Percentiles rank a stretch among this genome's conserved stretches.
phyloP scores from a whole-genome alignment of 2,888 invertebrate genomes.

The Meta bourneti region DNA sequence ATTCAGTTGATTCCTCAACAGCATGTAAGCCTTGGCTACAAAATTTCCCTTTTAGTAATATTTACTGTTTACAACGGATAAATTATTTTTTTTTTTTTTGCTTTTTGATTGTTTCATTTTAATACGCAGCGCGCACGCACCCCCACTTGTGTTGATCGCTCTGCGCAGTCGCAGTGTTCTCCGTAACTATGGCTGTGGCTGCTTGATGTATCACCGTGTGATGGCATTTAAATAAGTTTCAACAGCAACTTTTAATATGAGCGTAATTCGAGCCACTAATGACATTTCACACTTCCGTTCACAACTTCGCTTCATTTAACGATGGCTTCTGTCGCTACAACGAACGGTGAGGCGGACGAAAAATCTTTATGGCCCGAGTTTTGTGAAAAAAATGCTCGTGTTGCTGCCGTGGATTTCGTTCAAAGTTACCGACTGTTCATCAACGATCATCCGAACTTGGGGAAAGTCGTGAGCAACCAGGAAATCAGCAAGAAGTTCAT shows the following conservation, averaged over 20 bases:
- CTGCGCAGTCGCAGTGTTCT: conserved; percentile 67
- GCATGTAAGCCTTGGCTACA: too few relatives aligned
- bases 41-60: too few relatives aligned
- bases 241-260: conserved; percentile 30
- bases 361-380: conserved; percentile 74
- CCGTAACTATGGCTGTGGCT: conserved; percentile 53
- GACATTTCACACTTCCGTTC: background rate
- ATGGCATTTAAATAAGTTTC: conserved; percentile 69
- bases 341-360: conserved; percentile 68
- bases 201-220: conserved; percentile 42
- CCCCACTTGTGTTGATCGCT: conserved; percentile 67
- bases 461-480: conserved; percentile 68
- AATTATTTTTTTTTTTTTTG: background rate
- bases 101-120: background rate
- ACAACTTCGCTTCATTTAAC: background rate
- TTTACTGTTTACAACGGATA: too few relatives aligned
- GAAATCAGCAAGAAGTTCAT: conserved; percentile 73
- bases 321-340: conserved; percentile 69
- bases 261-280: background rate
- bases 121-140: conserved; percentile 37
- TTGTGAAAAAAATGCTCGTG: conserved; percentile 76
- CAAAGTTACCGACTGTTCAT: conserved; percentile 76
- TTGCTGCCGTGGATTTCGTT: conserved; percentile 75
- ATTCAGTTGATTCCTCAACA: too few relatives aligned
- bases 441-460: conserved; percentile 73